Evolutionary conservation across 2,113 vertebrate genomes (phyloP).

Genomic region (Caloenas nicobarica): DNA sequence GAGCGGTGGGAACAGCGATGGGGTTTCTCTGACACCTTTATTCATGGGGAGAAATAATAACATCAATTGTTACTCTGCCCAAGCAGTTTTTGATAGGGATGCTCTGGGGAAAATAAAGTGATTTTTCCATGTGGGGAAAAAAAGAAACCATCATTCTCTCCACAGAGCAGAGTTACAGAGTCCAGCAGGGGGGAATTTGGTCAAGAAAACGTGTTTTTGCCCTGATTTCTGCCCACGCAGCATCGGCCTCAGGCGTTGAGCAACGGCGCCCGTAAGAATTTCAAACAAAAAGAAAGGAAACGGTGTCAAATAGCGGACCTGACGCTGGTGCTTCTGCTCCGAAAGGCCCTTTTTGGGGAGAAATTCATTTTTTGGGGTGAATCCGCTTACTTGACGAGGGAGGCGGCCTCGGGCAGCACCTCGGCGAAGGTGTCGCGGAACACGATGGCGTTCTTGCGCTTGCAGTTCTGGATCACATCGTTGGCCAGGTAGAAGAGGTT

Average conservation of each 20-base stretch:
- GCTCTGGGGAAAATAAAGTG: neutral
- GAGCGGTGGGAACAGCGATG: neutral
- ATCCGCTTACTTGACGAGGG: neutral
- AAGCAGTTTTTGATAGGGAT: neutral
- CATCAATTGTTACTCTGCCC: neutral
- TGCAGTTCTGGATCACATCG: slow-evolving; percentile 99
- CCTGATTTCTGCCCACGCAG: neutral
- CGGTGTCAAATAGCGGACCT: no score
- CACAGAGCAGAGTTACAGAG: neutral
- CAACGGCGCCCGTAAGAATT: neutral
- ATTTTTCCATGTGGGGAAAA: neutral
- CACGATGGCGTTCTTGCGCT: slow-evolving; percentile 93
- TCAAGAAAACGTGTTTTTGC: no score
- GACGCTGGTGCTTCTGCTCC: neutral
- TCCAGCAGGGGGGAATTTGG: no score
- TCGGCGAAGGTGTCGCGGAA: slow-evolving; percentile 92
- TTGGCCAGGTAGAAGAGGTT: slow-evolving; percentile 98
- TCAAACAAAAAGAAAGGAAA: neutral
- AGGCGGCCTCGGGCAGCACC: slow-evolving; percentile 88
- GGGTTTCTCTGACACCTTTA: neutral
- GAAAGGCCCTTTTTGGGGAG: no score
- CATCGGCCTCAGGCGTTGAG: neutral
- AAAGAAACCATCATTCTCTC: neutral
- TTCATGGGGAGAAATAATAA: neutral
- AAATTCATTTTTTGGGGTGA: no score